Conservation (phyloP, 2,113 vertebrate species). For the Arizona elegans region DNA sequence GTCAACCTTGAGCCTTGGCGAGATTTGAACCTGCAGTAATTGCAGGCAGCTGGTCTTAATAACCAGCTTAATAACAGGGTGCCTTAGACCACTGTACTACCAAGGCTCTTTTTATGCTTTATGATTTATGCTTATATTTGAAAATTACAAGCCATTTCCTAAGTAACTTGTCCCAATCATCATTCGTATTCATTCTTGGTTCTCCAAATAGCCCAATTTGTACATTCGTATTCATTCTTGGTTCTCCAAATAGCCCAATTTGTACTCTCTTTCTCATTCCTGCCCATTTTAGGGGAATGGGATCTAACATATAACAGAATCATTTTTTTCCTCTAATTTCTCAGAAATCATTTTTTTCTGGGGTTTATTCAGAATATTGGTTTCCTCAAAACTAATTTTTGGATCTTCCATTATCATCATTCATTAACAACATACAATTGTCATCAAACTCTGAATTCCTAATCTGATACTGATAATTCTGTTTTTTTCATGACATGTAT, state of each 20-base stretch:
- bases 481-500: neutral
- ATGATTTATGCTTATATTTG: neutral
- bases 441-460: neutral
- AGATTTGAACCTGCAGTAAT: too few species aligned
- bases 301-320: neutral
- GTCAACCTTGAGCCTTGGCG: too few species aligned
- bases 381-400: neutral
- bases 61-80: too few species aligned
- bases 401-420: neutral
- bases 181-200: neutral
- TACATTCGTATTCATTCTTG: neutral
- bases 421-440: neutral
- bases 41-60: too few species aligned
- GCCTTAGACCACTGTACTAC: too few species aligned
- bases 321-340: neutral
- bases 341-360: too few species aligned
- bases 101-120: too few species aligned
- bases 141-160: neutral
- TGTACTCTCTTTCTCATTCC: neutral
- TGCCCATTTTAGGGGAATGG: neutral
- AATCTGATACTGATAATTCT: neutral
- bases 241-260: neutral
- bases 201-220: neutral
- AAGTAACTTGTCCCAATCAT: neutral
- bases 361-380: neutral